Conservation (phyloP, 2,797 vertebrate genomes). For the Squalus acanthias region DNA sequence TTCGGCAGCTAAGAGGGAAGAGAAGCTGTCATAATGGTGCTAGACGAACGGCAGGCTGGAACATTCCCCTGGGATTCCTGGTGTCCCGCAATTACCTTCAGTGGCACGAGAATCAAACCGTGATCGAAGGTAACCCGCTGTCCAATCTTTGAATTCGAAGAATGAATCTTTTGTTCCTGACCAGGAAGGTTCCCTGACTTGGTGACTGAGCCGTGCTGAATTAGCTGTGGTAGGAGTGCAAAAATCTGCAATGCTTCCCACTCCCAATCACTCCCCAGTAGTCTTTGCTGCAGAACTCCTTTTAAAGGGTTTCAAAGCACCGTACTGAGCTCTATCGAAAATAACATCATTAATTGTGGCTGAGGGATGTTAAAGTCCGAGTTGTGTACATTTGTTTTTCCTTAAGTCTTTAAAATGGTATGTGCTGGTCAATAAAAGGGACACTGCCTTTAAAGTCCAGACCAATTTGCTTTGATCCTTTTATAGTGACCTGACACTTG, state of each 20-base stretch:
- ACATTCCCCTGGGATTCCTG: slow-evolving; percentile 77
- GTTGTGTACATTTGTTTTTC: neutral
- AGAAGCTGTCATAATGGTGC: slow-evolving; percentile 79
- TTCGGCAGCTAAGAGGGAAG: slow-evolving; percentile 63
- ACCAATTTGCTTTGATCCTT: neutral
- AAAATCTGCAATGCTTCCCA: neutral
- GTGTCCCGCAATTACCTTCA: slow-evolving; percentile 71
- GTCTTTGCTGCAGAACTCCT: neutral
- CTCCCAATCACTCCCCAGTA: neutral
- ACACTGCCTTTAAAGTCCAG: neutral
- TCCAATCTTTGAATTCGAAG: neutral
- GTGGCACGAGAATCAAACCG: slow-evolving; percentile 73
- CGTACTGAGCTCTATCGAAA: neutral
- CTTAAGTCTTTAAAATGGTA: neutral
- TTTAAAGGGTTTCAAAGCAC: neutral
- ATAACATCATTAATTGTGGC: neutral
- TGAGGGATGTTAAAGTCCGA: neutral
- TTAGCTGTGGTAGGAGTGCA: neutral
- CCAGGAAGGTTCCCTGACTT: neutral
- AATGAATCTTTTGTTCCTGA: neutral
- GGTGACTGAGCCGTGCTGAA: neutral
- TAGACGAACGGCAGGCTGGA: slow-evolving; percentile 83
- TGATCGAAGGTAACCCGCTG: slow-evolving; percentile 65
- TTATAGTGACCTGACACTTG: neutral
- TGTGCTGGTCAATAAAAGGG: neutral